Percentiles rank a stretch among this genome's conserved stretches.
These are phyloP conservation scores for Cheiracanthium punctorium DNA, from an alignment of 2,888 invertebrate species.

Conservation along the genomic window DNA sequence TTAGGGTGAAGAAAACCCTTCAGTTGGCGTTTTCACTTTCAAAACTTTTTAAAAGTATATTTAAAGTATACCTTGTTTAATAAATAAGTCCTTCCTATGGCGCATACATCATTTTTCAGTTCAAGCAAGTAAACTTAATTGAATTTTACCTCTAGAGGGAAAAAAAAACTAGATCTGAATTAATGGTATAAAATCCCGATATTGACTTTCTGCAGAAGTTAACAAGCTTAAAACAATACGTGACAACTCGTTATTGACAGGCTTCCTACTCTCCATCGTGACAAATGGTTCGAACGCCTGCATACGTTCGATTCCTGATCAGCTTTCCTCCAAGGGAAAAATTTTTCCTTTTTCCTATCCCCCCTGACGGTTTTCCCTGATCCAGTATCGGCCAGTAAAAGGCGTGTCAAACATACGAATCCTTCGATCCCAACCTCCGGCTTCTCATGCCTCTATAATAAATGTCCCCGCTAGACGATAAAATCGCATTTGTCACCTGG, in stretches of 20 bases:
- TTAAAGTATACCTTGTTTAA: no score
- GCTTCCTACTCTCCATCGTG: constrained; percentile 33
- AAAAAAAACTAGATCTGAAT: constrained; percentile 1
- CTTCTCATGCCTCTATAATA: constrained; percentile 53
- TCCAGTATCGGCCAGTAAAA: constrained; percentile 5
- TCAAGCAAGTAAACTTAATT: neutral
- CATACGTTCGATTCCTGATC: constrained; percentile 29
- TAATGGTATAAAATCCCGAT: neutral
- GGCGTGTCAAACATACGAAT: constrained; percentile 10
- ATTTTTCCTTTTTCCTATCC: constrained; percentile 6
- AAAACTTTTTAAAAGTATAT: no score
- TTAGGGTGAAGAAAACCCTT: no score
- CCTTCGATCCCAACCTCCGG: constrained; percentile 40
- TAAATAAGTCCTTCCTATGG: no score
- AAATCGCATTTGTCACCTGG: constrained; percentile 69
- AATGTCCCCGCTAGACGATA: constrained; percentile 58
- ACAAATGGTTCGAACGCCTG: constrained; percentile 65
- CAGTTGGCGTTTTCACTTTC: no score
- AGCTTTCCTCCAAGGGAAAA: constrained; percentile 24
- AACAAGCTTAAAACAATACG: constrained; percentile 5
- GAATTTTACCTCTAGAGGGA: neutral
- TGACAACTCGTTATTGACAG: constrained; percentile 57
- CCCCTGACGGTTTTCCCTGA: neutral
- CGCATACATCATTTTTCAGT: no score
- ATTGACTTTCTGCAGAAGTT: neutral